Percentiles rank a stretch among this genome's conserved stretches.
These are phyloP conservation scores for Mechanitis mazaeus DNA, from an alignment of 2,888 invertebrate species.

Conservation along the genomic window DNA sequence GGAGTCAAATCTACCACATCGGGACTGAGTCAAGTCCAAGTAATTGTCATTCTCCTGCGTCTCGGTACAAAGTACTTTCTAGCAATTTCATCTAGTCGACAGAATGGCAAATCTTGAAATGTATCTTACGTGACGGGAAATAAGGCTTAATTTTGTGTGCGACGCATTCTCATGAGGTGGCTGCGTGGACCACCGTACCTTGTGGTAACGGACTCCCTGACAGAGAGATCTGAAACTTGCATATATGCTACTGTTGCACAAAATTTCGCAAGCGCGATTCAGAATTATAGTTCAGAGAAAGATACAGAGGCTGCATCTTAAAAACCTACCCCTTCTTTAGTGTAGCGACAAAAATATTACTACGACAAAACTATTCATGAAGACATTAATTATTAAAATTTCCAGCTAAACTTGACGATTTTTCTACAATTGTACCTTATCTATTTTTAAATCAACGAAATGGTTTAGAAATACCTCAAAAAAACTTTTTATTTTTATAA, in stretches of 20 bases:
- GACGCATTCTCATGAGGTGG: constrained; percentile 48
- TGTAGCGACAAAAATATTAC: constrained; percentile 19
- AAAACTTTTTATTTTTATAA: no score
- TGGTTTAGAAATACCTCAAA: no score
- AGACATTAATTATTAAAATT: no score
- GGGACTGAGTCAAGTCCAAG: constrained; percentile 59
- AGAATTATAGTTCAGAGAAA: constrained; percentile 29
- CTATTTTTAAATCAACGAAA: no score
- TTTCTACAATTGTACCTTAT: no score
- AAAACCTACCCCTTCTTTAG: neutral
- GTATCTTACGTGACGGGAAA: constrained; percentile 40
- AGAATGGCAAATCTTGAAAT: constrained; percentile 71
- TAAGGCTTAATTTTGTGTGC: constrained; percentile 45
- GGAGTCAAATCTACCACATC: constrained; percentile 56
- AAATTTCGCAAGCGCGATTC: constrained; percentile 47
- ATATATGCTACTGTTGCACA: constrained; percentile 37
- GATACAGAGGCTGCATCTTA: constrained; percentile 31
- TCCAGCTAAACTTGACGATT: no score
- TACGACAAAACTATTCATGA: constrained; percentile 12
- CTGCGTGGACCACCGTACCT: constrained; percentile 51
- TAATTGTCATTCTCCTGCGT: constrained; percentile 62
- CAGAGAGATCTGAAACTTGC: constrained; percentile 9
- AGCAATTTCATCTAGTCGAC: constrained; percentile 66
- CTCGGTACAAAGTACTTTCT: constrained; percentile 61
- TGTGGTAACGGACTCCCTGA: constrained; percentile 56